A percentile compares a stretch with the other conserved stretches of the same genome.
Conservation (phyloP, 2,888 invertebrate genomes). For the Hemaris fuciformis region DNA sequence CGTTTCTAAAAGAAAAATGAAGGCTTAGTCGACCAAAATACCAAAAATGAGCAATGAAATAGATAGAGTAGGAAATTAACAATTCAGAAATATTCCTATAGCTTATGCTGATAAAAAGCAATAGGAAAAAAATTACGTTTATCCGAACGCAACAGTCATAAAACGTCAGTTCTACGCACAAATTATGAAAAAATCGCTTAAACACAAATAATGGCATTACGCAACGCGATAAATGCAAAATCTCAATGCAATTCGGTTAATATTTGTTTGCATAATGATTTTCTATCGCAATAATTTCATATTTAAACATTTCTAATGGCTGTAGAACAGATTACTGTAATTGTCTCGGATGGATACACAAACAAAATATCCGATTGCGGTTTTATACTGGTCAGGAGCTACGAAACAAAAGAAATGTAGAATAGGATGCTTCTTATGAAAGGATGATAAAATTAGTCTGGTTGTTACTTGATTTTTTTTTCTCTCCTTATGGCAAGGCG, state of each 20-base stretch:
- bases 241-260: conserved; percentile 12
- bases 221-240: conserved; percentile 25
- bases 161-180: conserved; percentile 11
- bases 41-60: no score
- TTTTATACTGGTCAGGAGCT: conserved; percentile 36
- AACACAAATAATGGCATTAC: conserved; percentile 30
- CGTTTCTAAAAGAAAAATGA: no score
- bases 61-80: no score
- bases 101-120: no score
- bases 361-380: conserved; percentile 62
- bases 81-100: no score
- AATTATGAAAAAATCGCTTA: conserved; percentile 15
- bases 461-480: not conserved
- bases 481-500: no score
- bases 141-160: not conserved
- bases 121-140: not conserved
- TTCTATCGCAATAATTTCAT: conserved; percentile 32
- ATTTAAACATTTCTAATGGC: conserved; percentile 38
- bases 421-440: conserved; percentile 19
- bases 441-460: not conserved
- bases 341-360: conserved; percentile 64
- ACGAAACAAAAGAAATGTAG: conserved; percentile 21
- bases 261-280: conserved; percentile 36
- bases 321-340: conserved; percentile 38
- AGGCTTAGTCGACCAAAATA: no score